Evolutionary conservation across 2,797 vertebrate species (phyloP).

Genomic region (Valencia hispanica): DNA sequence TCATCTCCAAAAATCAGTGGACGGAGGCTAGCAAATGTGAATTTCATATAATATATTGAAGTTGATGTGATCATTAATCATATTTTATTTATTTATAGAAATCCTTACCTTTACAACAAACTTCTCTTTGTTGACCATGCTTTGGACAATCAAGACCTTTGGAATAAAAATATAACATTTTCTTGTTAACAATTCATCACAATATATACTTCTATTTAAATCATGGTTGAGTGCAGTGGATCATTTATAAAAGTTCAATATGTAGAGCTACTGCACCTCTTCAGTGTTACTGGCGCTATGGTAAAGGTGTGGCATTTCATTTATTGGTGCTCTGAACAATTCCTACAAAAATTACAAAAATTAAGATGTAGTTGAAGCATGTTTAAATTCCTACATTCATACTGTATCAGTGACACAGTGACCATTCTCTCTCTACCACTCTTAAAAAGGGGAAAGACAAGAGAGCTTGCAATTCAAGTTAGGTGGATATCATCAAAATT

Average conservation of each 20-base stretch:
- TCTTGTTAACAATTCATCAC: conserved; percentile 5
- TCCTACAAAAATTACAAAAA: background rate
- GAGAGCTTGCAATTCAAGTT: background rate
- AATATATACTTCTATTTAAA: background rate
- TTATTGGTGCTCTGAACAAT: background rate
- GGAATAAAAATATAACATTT: conserved; percentile 22
- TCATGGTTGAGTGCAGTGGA: background rate
- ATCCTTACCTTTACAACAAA: conserved; percentile 94
- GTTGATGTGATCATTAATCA: background rate
- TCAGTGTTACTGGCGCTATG: background rate
- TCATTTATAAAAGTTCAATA: conserved; percentile 15
- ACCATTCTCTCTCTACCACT: background rate
- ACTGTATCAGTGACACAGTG: background rate
- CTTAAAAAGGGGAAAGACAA: background rate
- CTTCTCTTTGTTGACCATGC: conserved; percentile 87
- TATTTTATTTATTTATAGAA: background rate
- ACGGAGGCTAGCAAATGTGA: background rate
- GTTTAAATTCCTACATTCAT: background rate
- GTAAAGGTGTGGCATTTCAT: background rate
- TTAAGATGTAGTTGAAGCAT: background rate
- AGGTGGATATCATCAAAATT: background rate
- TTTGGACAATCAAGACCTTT: conserved; percentile 93
- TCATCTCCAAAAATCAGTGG: conserved; percentile 16
- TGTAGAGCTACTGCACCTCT: background rate
- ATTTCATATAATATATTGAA: conserved; percentile 1